phyloP scores from a whole-genome alignment of 2,888 invertebrate genomes.

The Netelia inedita region DNA sequence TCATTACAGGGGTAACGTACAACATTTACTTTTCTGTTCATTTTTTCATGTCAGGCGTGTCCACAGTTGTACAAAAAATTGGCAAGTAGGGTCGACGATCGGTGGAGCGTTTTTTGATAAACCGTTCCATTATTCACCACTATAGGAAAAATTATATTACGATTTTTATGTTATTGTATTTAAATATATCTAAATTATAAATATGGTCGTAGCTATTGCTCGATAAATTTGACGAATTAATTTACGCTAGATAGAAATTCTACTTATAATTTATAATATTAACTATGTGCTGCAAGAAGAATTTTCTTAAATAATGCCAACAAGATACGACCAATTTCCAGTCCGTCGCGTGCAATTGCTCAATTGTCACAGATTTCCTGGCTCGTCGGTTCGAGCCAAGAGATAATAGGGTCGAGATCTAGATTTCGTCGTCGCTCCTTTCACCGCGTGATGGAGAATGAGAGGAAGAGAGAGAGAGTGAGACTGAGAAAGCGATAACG shows the following conservation, averaged over 20 bases:
- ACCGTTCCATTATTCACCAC: too few relatives aligned
- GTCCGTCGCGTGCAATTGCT: conserved; percentile 72
- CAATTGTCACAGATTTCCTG: conserved; percentile 78
- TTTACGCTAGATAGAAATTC: conserved; percentile 12
- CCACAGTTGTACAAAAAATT: too few relatives aligned
- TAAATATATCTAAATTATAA: too few relatives aligned
- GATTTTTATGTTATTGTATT: too few relatives aligned
- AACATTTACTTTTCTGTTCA: too few relatives aligned
- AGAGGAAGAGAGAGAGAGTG: conserved; percentile 3
- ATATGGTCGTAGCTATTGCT: background rate
- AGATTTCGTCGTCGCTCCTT: conserved; percentile 56
- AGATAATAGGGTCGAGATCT: conserved; percentile 63
- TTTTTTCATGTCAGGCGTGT: too few relatives aligned
- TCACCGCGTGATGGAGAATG: conserved; percentile 9
- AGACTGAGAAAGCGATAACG: conserved; percentile 22
- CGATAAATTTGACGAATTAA: background rate
- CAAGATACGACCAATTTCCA: conserved; percentile 55
- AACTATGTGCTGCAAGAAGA: conserved; percentile 36
- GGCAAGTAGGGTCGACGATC: too few relatives aligned
- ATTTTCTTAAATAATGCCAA: conserved; percentile 62
- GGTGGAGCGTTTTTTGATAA: too few relatives aligned
- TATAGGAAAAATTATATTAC: too few relatives aligned
- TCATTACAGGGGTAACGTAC: too few relatives aligned
- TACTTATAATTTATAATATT: background rate
- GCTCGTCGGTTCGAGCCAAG: conserved; percentile 31